Evolutionary conservation across 2,888 invertebrate species (phyloP).

Genomic region (Myopa tessellatipennis): DNA sequence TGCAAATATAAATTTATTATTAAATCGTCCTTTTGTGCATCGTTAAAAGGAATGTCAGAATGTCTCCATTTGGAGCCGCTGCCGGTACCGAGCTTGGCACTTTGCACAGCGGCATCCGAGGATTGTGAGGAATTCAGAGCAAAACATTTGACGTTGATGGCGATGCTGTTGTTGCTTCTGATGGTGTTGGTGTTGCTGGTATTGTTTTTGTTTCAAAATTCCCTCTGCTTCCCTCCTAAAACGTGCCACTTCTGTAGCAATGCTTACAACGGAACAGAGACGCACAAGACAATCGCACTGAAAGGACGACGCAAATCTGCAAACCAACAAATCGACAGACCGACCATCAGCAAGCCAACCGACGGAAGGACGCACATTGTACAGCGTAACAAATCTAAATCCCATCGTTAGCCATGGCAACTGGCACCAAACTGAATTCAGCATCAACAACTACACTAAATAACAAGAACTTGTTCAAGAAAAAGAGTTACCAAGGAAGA

Average conservation of each 20-base stretch:
- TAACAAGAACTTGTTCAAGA: not conserved
- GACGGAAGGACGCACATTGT: conserved; percentile 7
- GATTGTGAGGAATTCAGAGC: conserved; percentile 15
- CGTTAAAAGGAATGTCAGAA: conserved; percentile 29
- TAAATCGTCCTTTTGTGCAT: conserved; percentile 39
- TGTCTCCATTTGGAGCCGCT: not conserved
- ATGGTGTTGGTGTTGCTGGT: conserved; percentile 6
- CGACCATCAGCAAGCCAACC: not conserved
- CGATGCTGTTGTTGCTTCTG: conserved; percentile 9
- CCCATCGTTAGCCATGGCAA: conserved; percentile 26
- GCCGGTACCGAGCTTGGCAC: not conserved
- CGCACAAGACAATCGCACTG: conserved; percentile 4
- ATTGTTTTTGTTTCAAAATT: not conserved
- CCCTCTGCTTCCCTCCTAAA: not conserved
- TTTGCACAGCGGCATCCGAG: conserved; percentile 6
- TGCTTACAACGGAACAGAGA: not conserved
- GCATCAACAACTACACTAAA: conserved; percentile 17
- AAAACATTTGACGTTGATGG: conserved; percentile 1
- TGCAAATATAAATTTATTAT: conserved; percentile 38
- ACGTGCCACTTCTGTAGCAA: conserved; percentile 20
- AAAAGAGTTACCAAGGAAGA: conserved; percentile 14
- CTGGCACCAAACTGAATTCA: conserved; percentile 26
- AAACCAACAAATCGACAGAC: not conserved
- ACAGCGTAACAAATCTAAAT: conserved; percentile 20
- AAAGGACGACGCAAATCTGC: not conserved